Evolutionary conservation across 1,140 invertebrate genomes (phyloP), one percentile per base, ranked within the genome.

Genomic region (Polyergus mexicanus): DNA sequence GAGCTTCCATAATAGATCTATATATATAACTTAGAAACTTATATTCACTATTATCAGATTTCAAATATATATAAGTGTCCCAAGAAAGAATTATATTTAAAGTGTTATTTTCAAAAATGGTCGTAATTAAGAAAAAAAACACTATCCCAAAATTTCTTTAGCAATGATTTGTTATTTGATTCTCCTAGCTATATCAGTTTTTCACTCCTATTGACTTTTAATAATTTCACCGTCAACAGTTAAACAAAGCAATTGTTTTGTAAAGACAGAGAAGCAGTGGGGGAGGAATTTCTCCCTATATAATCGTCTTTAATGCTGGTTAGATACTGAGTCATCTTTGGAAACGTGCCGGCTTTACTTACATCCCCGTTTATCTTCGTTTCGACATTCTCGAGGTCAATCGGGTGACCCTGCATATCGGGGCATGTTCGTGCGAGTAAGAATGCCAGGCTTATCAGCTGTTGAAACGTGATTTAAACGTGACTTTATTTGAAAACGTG

Each of bases 401-500:
- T 86, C 35, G 92, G 76, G 75, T 94, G 92, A 94, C 93, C 92
- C 91, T 93, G 90, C 94, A 95, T 95, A 94, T 95, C 94, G 88
- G 85, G 90, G 85, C 91, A 93, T 92, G 81, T 74, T 92, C 71
- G 83, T 86, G 78, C 66, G 87, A 91, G 89, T 90, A 91, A 86
- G 41, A 72, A 19, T 35, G 88, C 62, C 86, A 91, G 81, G 44
- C 90, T 91, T 92, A 92, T 92, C 77, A 84, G 68, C 13, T 86
- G 88, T 66, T 62, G 86, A 94, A 94, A 94, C 94, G 94, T 95
- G 94, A 94, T 90, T 94, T 81, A 94, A 95, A 94, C 93, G 93
- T 94, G 94, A 94, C 91, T 93, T 85, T 38, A 77, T 51, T 19
- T 11, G 0, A 60, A 90, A 88, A 88, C 89, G 86, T 90, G 86